Evolutionary conservation across 64 coral and sea anemone genomes (phyloP).

Genomic region (Montipora foliosa): DNA sequence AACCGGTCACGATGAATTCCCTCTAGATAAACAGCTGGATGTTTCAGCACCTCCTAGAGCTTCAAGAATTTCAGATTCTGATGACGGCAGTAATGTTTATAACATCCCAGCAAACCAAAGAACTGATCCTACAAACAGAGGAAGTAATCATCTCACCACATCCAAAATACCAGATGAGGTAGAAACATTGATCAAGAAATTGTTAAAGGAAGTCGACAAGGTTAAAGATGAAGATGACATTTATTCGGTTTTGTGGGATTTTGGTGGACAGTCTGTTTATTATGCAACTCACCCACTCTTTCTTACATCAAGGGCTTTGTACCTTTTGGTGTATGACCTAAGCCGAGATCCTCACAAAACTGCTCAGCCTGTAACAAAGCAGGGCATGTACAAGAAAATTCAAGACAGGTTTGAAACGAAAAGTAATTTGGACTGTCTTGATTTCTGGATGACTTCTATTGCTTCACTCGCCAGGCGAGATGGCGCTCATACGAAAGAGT

Average conservation of each 20-base stretch:
- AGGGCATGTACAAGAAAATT: not conserved
- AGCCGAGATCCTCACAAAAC: not conserved
- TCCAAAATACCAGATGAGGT: not conserved
- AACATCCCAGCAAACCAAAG: too few relatives aligned
- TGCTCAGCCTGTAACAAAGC: not conserved
- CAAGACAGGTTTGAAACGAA: not conserved
- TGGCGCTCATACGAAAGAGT: not conserved
- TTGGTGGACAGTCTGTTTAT: too few relatives aligned
- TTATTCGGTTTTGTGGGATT: too few relatives aligned
- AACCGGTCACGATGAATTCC: too few relatives aligned
- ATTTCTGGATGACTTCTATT: constrained; percentile 21
- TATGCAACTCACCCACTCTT: not conserved
- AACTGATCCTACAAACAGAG: too few relatives aligned
- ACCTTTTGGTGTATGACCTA: not conserved
- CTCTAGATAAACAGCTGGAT: too few relatives aligned
- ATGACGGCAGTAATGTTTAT: too few relatives aligned
- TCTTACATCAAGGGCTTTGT: constrained; percentile 4
- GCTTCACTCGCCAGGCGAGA: not conserved
- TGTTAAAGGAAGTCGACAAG: not conserved
- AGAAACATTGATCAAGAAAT: not conserved
- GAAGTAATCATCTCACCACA: too few relatives aligned
- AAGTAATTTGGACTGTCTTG: not conserved
- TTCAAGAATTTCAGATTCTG: too few relatives aligned
- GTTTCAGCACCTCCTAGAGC: too few relatives aligned
- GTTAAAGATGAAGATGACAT: too few relatives aligned